phyloP scores from a whole-genome alignment of 2,888 invertebrate genomes.

The Amorpha juglandis region DNA sequence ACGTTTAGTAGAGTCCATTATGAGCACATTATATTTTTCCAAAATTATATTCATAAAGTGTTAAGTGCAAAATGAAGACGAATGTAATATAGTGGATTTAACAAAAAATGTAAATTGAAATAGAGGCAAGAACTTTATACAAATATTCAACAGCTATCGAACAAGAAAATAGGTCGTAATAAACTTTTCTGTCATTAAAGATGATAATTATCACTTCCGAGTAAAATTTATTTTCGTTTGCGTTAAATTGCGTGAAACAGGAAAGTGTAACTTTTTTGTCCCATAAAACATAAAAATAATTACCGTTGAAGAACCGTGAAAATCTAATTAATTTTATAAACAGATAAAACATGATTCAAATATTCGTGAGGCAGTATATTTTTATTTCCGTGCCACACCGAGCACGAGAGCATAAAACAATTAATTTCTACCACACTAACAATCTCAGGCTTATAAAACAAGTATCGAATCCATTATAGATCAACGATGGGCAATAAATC shows the following conservation, averaged over 20 bases:
- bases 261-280: neutral
- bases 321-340: conserved; percentile 12
- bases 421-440: conserved; percentile 26
- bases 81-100: neutral
- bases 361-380: conserved; percentile 17
- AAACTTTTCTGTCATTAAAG: conserved; percentile 8
- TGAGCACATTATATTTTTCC: too few species aligned
- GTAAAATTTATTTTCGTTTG: neutral
- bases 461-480: conserved; percentile 50
- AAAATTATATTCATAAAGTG: too few species aligned
- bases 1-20: too few species aligned
- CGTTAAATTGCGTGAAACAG: conserved; percentile 4
- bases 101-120: neutral
- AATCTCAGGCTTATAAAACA: conserved; percentile 36
- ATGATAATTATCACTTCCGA: conserved; percentile 13
- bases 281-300: neutral
- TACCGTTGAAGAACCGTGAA: neutral
- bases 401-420: conserved; percentile 22
- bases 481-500: conserved; percentile 71
- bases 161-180: conserved; percentile 1
- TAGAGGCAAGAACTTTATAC: conserved; percentile 5
- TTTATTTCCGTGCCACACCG: conserved; percentile 6
- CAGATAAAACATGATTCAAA: conserved; percentile 3
- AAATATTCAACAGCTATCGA: conserved; percentile 29
- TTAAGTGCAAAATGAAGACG: too few species aligned